Evolutionary conservation across 2,888 invertebrate genomes (phyloP).

Genomic region (Pocota personata): DNA sequence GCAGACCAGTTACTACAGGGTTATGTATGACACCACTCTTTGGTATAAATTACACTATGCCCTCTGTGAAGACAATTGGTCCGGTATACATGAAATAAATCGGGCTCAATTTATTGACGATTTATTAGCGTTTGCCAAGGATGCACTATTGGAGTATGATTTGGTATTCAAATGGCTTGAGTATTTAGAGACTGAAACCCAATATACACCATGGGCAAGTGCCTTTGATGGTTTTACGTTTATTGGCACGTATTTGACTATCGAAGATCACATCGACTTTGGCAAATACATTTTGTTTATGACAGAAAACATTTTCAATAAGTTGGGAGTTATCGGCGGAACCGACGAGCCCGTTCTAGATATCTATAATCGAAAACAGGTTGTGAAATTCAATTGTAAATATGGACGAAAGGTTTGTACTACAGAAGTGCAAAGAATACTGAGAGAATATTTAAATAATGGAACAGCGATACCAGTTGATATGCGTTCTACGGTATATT

Average conservation of each 20-base stretch:
- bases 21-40: constrained; percentile 87
- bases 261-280: constrained; percentile 76
- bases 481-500: constrained; percentile 89
- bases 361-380: constrained; percentile 85
- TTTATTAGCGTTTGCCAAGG: constrained; percentile 86
- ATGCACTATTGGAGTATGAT: constrained; percentile 83
- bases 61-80: constrained; percentile 72
- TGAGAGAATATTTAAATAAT: constrained; percentile 76
- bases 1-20: constrained; percentile 84
- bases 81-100: constrained; percentile 83
- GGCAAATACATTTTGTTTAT: constrained; percentile 83
- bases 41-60: constrained; percentile 82
- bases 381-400: constrained; percentile 87
- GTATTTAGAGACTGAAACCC: constrained; percentile 87
- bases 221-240: constrained; percentile 84
- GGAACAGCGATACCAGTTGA: constrained; percentile 85
- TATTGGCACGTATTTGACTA: constrained; percentile 79
- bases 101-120: constrained; percentile 91
- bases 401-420: constrained; percentile 86
- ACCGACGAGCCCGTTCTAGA: constrained; percentile 84
- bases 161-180: constrained; percentile 86
- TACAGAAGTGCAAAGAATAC: constrained; percentile 82
- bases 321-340: constrained; percentile 83
- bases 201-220: constrained; percentile 91
- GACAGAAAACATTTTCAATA: constrained; percentile 83